Evolutionary conservation across 2,888 invertebrate species (phyloP).

Genomic region (Chymomyza fuscimana): DNA sequence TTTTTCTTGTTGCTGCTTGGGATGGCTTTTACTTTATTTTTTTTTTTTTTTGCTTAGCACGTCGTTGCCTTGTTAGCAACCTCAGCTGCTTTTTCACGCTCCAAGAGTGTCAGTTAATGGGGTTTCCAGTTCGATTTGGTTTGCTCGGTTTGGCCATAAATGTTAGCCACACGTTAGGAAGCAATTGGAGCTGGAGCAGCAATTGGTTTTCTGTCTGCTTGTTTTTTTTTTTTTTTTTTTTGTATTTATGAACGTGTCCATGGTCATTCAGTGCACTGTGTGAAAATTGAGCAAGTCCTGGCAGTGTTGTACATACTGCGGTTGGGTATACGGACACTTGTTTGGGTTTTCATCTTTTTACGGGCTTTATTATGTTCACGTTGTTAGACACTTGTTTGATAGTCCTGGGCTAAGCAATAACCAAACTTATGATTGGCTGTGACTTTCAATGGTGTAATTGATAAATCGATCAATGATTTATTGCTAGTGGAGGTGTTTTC

Average conservation of each 20-base stretch:
- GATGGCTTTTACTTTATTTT: background rate
- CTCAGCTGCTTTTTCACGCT: constrained; percentile 61
- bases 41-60: constrained; percentile 5
- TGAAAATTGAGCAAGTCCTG: background rate
- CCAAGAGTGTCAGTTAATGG: constrained; percentile 68
- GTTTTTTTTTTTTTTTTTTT: constrained; percentile 15
- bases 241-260: background rate
- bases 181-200: background rate
- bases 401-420: constrained; percentile 18
- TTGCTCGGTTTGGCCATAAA: constrained; percentile 35
- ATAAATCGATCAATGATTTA: no score
- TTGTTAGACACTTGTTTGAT: constrained; percentile 41
- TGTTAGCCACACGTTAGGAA: constrained; percentile 65
- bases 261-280: background rate
- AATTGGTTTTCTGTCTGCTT: constrained; percentile 35
- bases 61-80: constrained; percentile 23
- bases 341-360: constrained; percentile 26
- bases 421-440: no score
- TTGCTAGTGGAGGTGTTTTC: no score
- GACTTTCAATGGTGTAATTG: no score
- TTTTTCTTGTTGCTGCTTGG: background rate
- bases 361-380: constrained; percentile 13
- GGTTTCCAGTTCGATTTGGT: constrained; percentile 48
- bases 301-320: constrained; percentile 3
- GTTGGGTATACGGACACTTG: background rate